phyloP scores from a whole-genome alignment of 2,797 vertebrate genomes.

The Sebastes baramenuke region DNA sequence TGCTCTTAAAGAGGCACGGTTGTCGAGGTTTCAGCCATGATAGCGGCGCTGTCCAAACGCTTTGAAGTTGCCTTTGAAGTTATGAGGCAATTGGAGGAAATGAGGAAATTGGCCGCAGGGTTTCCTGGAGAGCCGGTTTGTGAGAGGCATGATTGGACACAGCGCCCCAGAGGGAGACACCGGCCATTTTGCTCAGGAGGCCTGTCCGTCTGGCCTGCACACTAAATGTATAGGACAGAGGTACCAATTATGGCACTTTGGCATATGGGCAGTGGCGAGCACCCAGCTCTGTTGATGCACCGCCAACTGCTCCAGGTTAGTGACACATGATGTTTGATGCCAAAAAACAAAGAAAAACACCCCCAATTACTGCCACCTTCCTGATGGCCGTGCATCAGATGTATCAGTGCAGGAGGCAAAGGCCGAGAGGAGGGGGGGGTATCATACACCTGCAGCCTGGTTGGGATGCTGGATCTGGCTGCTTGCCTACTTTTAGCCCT shows the following conservation, averaged over 20 bases:
- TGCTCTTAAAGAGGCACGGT: constrained; percentile 15
- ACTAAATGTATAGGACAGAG: constrained; percentile 58
- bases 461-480: constrained; percentile 54
- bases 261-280: constrained; percentile 77
- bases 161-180: constrained; percentile 63
- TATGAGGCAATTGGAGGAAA: constrained; percentile 70
- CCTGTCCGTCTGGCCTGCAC: constrained; percentile 56
- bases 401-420: constrained; percentile 57
- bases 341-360: constrained; percentile 50
- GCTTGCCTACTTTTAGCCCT: constrained; percentile 52
- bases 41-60: constrained; percentile 15
- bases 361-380: constrained; percentile 74
- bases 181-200: constrained; percentile 59
- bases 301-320: constrained; percentile 82
- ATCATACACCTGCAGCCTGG: constrained; percentile 71
- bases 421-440: constrained; percentile 8
- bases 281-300: constrained; percentile 72
- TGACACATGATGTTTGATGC: constrained; percentile 63
- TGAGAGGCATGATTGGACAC: constrained; percentile 70
- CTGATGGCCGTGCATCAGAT: constrained; percentile 51
- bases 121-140: constrained; percentile 66
- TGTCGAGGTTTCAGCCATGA: constrained; percentile 27
- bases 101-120: constrained; percentile 54
- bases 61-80: constrained; percentile 71
- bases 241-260: constrained; percentile 79